Evolutionary conservation across 2,888 invertebrate genomes (phyloP).

Genomic region (Hirtodrosophila alboralis): DNA sequence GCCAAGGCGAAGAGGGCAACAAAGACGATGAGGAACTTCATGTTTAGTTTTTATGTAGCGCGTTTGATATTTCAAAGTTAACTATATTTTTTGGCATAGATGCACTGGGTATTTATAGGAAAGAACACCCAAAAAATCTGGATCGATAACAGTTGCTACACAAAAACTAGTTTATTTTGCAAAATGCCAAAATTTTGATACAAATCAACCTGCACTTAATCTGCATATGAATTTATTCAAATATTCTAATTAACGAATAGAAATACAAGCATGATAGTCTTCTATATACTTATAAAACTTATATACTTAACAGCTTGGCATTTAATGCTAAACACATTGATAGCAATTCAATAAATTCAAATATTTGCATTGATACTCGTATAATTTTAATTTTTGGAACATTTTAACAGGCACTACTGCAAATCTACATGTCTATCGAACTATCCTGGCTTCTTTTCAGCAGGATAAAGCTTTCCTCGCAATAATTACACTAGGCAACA

Average conservation of each 20-base stretch:
- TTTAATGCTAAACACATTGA: too few relatives aligned
- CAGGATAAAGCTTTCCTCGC: too few relatives aligned
- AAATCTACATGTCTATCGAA: too few relatives aligned
- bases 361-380: too few relatives aligned
- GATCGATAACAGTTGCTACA: neutral
- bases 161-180: neutral
- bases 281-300: too few relatives aligned
- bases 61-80: slow-evolving; percentile 49
- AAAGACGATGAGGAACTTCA: slow-evolving; percentile 76
- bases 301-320: too few relatives aligned
- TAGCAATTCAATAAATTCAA: too few relatives aligned
- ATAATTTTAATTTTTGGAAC: too few relatives aligned
- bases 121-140: too few relatives aligned
- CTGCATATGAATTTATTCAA: slow-evolving; percentile 1
- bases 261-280: neutral
- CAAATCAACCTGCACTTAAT: neutral
- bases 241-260: neutral
- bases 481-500: too few relatives aligned
- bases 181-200: neutral
- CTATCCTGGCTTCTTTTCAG: too few relatives aligned
- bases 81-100: slow-evolving; percentile 28
- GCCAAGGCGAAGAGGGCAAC: slow-evolving; percentile 72
- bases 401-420: too few relatives aligned
- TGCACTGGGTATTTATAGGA: slow-evolving; percentile 32
- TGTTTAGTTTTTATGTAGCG: slow-evolving; percentile 41